These are phyloP conservation scores for Pyrocoelia pectoralis DNA, from an alignment of 2,888 invertebrate species.

Conservation along the genomic window DNA sequence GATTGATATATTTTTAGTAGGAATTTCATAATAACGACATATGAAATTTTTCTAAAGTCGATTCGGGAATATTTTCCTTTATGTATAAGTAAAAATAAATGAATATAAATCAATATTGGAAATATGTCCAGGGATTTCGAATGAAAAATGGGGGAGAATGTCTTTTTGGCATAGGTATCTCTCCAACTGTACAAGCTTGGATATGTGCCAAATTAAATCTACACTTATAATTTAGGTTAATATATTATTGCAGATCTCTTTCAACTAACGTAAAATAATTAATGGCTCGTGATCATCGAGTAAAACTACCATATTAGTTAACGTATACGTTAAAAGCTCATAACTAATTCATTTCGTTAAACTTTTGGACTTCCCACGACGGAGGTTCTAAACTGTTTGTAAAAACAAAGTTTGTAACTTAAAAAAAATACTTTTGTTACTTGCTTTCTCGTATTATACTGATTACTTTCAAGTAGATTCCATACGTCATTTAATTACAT, in stretches of 20 bases:
- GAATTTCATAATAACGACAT: slow-evolving; percentile 14
- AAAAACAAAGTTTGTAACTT: too few species aligned
- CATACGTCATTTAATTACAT: too few species aligned
- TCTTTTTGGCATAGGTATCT: slow-evolving; percentile 41
- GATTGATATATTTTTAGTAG: slow-evolving; percentile 12
- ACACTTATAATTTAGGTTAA: slow-evolving; percentile 38
- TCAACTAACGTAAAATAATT: too few species aligned
- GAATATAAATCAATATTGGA: slow-evolving; percentile 36
- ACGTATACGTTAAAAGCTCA: too few species aligned
- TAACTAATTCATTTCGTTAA: too few species aligned
- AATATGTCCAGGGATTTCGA: slow-evolving; percentile 36
- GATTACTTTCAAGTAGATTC: too few species aligned
- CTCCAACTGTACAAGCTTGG: slow-evolving; percentile 38
- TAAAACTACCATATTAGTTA: too few species aligned
- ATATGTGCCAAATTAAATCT: slow-evolving; percentile 41
- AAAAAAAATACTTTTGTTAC: too few species aligned
- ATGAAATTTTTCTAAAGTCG: neutral
- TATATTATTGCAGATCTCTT: slow-evolving; percentile 31
- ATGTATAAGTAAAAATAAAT: slow-evolving; percentile 32
- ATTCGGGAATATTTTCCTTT: slow-evolving; percentile 16
- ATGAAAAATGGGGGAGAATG: slow-evolving; percentile 35
- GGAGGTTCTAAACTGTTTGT: too few species aligned
- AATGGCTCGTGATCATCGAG: too few species aligned
- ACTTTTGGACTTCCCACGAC: too few species aligned
- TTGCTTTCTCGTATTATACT: too few species aligned